A percentile compares a stretch with the other conserved stretches of the same genome.
Conservation (phyloP, 2,888 invertebrate genomes). For the Calameuta pallipes region DNA sequence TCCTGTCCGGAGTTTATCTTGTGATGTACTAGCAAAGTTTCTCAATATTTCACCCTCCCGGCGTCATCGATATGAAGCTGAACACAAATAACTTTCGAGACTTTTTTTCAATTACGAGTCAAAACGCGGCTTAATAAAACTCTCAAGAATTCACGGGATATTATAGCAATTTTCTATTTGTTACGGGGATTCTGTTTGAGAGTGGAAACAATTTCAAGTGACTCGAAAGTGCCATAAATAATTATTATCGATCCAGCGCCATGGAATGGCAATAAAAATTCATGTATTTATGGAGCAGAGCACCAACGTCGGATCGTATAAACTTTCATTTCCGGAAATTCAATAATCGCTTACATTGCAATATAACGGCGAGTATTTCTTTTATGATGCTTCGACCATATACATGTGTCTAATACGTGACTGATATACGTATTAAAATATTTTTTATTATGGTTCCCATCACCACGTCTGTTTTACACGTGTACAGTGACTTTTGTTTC, state of each 20-base stretch:
- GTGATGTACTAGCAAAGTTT: constrained; percentile 31
- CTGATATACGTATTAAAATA: not conserved
- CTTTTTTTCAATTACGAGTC: constrained; percentile 3
- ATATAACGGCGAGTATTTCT: constrained; percentile 35
- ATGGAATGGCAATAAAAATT: not conserved
- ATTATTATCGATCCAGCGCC: not conserved
- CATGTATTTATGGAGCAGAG: constrained; percentile 5
- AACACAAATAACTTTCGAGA: not conserved
- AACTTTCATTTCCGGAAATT: constrained; percentile 47
- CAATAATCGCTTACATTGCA: constrained; percentile 48
- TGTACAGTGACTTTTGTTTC: not conserved
- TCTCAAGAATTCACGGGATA: not conserved
- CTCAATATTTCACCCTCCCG: constrained; percentile 32
- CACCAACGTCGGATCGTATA: constrained; percentile 28
- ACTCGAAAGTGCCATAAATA: not conserved
- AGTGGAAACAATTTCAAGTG: not conserved
- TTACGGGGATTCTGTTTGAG: not conserved
- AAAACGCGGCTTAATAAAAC: not conserved
- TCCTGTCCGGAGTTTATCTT: not conserved
- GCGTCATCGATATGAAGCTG: constrained; percentile 26
- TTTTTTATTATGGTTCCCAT: not conserved
- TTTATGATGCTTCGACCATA: constrained; percentile 26
- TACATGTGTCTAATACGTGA: not conserved
- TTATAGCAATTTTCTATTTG: not conserved
- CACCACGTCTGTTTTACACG: not conserved